Evolutionary conservation across 2,888 invertebrate species (phyloP).

Genomic region (Drosophila tanythrix): DNA sequence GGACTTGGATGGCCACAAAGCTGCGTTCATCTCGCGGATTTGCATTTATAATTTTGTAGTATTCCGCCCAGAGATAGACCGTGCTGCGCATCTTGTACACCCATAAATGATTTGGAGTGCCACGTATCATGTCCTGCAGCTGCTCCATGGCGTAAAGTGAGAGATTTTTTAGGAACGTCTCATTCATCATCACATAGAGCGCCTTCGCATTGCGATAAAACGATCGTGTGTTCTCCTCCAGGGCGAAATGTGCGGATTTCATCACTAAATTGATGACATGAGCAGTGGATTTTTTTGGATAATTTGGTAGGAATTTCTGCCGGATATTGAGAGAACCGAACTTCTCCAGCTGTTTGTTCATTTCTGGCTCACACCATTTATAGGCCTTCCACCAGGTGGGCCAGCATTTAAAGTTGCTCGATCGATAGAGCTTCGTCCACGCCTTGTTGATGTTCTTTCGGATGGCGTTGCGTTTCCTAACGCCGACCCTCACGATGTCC

Average conservation of each 20-base stretch:
- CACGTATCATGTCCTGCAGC: conserved; percentile 56
- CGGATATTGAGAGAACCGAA: conserved; percentile 31
- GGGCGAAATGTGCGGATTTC: conserved; percentile 21
- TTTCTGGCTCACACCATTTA: conserved; percentile 59
- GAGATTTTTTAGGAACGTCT: conserved; percentile 45
- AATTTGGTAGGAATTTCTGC: conserved; percentile 24
- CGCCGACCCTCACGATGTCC: background rate
- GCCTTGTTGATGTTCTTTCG: conserved; percentile 13
- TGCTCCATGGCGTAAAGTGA: conserved; percentile 9
- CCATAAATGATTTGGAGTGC: conserved; percentile 58
- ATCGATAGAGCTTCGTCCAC: conserved; percentile 43
- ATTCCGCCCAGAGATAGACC: conserved; percentile 55
- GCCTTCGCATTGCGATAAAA: conserved; percentile 30
- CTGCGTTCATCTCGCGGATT: background rate
- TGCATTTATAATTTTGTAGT: conserved; percentile 20
- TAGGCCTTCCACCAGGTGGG: conserved; percentile 53
- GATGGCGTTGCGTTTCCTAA: background rate
- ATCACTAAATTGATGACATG: conserved; percentile 24
- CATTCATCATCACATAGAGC: conserved; percentile 49
- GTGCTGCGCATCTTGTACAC: conserved; percentile 56
- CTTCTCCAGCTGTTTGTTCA: conserved; percentile 39
- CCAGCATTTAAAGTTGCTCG: conserved; percentile 52
- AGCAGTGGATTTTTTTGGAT: background rate
- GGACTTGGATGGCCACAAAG: background rate
- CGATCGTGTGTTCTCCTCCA: conserved; percentile 27